Conservation (phyloP, 2,797 vertebrate species). For the Esox masquinongy region DNA sequence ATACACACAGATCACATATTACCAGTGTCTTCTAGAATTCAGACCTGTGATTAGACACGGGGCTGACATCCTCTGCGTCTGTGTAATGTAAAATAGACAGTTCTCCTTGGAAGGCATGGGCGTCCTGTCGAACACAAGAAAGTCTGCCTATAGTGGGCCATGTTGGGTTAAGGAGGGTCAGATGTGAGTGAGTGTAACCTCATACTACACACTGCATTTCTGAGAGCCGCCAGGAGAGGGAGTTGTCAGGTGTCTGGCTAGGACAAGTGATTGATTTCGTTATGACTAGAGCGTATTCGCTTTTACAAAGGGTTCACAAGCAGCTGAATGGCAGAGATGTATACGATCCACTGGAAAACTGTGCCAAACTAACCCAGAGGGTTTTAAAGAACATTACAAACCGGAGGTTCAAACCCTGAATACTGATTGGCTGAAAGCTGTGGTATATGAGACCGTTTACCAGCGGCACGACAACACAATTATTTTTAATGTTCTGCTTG, state of each 20-base stretch:
- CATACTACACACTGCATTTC: constrained; percentile 48
- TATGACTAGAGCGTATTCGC: constrained; percentile 15
- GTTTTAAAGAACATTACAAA: too few relatives aligned
- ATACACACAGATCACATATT: constrained; percentile 65
- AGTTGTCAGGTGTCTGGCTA: constrained; percentile 33
- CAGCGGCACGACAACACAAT: too few relatives aligned
- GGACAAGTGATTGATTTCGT: constrained; percentile 35
- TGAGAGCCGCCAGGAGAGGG: constrained; percentile 66
- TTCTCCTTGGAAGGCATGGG: constrained; percentile 41
- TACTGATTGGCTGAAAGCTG: too few relatives aligned
- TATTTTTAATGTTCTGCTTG: too few relatives aligned
- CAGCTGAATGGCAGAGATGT: constrained; percentile 18
- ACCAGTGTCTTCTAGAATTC: constrained; percentile 59
- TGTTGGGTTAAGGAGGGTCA: constrained; percentile 63
- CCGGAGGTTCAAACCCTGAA: too few relatives aligned
- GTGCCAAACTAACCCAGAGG: not conserved
- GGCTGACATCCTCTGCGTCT: constrained; percentile 61
- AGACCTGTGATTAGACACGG: constrained; percentile 65
- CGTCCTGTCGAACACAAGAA: constrained; percentile 28
- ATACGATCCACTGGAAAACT: not conserved
- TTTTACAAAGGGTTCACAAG: constrained; percentile 30
- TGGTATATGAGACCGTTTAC: too few relatives aligned
- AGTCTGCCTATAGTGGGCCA: constrained; percentile 50
- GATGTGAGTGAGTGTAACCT: constrained; percentile 61
- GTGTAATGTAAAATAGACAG: constrained; percentile 55